These are phyloP conservation scores for Coelopa pilipes DNA, from an alignment of 2,888 invertebrate species.

Conservation along the genomic window DNA sequence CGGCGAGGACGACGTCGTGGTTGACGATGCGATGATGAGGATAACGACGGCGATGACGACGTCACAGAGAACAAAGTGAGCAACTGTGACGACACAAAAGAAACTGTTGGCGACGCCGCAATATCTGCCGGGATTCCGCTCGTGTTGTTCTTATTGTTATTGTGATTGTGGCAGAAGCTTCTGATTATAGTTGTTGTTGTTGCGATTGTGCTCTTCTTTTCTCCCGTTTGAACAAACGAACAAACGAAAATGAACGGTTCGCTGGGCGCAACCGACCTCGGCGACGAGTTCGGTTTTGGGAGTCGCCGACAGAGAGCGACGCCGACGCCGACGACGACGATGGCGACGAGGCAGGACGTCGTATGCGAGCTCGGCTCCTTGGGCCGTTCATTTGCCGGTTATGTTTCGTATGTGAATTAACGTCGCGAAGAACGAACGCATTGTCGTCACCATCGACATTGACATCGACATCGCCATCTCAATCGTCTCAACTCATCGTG, in stretches of 20 bases:
- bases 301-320: neutral
- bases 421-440: slow-evolving; percentile 40
- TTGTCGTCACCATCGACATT: slow-evolving; percentile 13
- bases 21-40: slow-evolving; percentile 27
- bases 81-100: slow-evolving; percentile 41
- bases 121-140: slow-evolving; percentile 34
- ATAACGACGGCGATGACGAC: slow-evolving; percentile 31
- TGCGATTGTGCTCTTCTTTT: slow-evolving; percentile 31
- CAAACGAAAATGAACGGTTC: slow-evolving; percentile 45
- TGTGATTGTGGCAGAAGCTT: neutral
- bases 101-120: slow-evolving; percentile 36
- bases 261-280: slow-evolving; percentile 37
- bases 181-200: slow-evolving; percentile 25
- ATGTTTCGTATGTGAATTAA: slow-evolving; percentile 55
- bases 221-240: slow-evolving; percentile 42
- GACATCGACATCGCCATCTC: neutral
- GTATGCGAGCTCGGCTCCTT: slow-evolving; percentile 57
- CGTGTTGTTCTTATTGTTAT: slow-evolving; percentile 26
- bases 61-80: slow-evolving; percentile 35
- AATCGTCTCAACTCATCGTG: neutral
- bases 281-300: slow-evolving; percentile 32
- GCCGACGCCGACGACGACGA: neutral
- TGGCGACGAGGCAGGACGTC: slow-evolving; percentile 31
- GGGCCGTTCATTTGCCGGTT: slow-evolving; percentile 59
- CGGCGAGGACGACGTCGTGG: slow-evolving; percentile 15